These are phyloP conservation scores for Brachyopa scutellaris DNA, from an alignment of 2,888 invertebrate genomes.

Conservation along the genomic window DNA sequence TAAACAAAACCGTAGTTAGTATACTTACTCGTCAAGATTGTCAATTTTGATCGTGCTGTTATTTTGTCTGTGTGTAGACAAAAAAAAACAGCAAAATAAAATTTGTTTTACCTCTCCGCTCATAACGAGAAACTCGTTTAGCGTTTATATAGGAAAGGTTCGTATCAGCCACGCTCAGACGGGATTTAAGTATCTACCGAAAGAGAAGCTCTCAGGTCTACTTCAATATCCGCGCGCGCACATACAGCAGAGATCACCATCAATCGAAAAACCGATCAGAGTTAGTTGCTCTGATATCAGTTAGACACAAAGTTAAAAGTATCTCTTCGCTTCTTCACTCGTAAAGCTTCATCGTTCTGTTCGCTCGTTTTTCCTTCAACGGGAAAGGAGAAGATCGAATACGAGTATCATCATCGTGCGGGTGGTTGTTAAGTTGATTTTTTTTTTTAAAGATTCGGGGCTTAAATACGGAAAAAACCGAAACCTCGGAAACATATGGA, in stretches of 20 bases:
- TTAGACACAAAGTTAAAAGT: constrained; percentile 56
- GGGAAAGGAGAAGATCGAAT: constrained; percentile 69
- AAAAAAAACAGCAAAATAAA: background rate
- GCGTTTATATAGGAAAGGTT: constrained; percentile 71
- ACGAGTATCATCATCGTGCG: constrained; percentile 69
- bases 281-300: constrained; percentile 71
- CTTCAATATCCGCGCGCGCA: constrained; percentile 69
- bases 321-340: constrained; percentile 69
- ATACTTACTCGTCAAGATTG: constrained; percentile 31
- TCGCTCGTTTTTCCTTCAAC: constrained; percentile 57
- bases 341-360: constrained; percentile 68
- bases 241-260: constrained; percentile 47
- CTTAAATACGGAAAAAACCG: constrained; percentile 71
- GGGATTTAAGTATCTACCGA: constrained; percentile 72
- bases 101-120: constrained; percentile 53
- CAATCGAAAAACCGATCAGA: constrained; percentile 52
- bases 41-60: constrained; percentile 18
- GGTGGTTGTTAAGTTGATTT: constrained; percentile 65
- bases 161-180: constrained; percentile 70
- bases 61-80: constrained; percentile 28
- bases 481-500: constrained; percentile 67
- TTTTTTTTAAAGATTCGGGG: constrained; percentile 65
- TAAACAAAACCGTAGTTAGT: constrained; percentile 60
- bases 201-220: constrained; percentile 69
- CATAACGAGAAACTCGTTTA: constrained; percentile 71